Evolutionary conservation across 2,888 invertebrate species (phyloP).

Genomic region (Crossocerus cetratus): DNA sequence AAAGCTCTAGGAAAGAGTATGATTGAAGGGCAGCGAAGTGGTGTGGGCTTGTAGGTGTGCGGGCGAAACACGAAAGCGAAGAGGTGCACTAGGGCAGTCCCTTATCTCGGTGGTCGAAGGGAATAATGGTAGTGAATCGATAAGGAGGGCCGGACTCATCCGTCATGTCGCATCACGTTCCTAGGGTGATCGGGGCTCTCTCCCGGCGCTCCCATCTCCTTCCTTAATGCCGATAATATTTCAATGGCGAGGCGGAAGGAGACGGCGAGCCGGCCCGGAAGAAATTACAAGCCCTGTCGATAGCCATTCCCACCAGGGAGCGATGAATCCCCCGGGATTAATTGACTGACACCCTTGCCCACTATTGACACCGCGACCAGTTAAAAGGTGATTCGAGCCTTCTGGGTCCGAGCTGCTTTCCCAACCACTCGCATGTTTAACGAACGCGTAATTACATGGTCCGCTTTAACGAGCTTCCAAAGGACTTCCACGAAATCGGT

Average conservation of each 20-base stretch:
- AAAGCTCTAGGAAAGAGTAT: neutral
- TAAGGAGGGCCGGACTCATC: conserved; percentile 44
- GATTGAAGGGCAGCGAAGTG: no score
- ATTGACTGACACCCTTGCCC: conserved; percentile 25
- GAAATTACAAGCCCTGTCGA: conserved; percentile 47
- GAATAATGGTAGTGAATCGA: conserved; percentile 24
- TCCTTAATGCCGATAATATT: conserved; percentile 51
- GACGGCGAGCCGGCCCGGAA: conserved; percentile 28
- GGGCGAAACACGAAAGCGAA: no score
- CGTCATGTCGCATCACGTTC: conserved; percentile 50
- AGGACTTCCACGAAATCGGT: no score
- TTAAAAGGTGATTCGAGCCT: no score
- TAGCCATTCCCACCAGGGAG: conserved; percentile 33
- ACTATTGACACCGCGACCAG: conserved; percentile 3
- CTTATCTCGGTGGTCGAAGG: neutral
- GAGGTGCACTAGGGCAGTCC: neutral
- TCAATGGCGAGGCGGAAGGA: conserved; percentile 36
- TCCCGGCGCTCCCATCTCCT: conserved; percentile 33
- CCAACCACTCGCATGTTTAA: no score
- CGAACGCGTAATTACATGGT: no score
- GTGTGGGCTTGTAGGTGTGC: no score
- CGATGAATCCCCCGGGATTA: conserved; percentile 43
- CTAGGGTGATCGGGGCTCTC: conserved; percentile 40
- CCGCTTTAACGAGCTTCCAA: no score
- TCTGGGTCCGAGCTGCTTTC: no score